Evolutionary conservation across 2,888 invertebrate genomes (phyloP), one percentile per base, ranked within the genome.

Genomic region (Drosophila kokeensis): DNA sequence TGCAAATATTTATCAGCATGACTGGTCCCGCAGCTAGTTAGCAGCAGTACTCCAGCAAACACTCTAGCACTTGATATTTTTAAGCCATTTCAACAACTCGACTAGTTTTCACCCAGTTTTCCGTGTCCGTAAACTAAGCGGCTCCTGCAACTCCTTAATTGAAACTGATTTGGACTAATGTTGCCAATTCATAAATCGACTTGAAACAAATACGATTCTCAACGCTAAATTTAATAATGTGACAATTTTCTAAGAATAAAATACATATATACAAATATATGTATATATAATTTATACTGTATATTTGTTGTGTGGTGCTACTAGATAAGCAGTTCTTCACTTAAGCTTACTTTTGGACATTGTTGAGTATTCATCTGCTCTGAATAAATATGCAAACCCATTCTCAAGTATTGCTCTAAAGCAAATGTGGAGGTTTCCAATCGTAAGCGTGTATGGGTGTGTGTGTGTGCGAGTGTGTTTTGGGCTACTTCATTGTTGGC

Each of bases 1-100:
- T 66, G 85, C 83, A 87, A 87, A 85, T 81, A 85, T 85, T 87
- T 85, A 85, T 87, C 85, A 87, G 87, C 69, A 59, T 55, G 73
- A 59, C 73, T 67, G 77, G 76, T 76, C 67, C 34, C 66, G 49
- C 63, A 63, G 58, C 66, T 59, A 61, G 50, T 63, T 65, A 77
- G 73, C 52, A 63, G 45, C 10, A 29, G 32, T 6, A 27, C 54
- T n/a, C 11, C 7, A 13, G 13, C 27, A n/a, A 36, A 18, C 6
- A 18, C 30, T 53, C 34, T 30, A 62, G 54, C 40, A 55, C 54
- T 69, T 66, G 42, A 60, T 73, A 69, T 69, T 73, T 73, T 73
- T 30, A 67, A 66, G 42, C 24, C 21, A 27, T 30, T 40, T 32
- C 32, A 15, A 3, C 34, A 58, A 45, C 45, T 45, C 18, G 18